Evolutionary conservation across 2,113 vertebrate species (phyloP).

Genomic region (Excalfactoria chinensis): DNA sequence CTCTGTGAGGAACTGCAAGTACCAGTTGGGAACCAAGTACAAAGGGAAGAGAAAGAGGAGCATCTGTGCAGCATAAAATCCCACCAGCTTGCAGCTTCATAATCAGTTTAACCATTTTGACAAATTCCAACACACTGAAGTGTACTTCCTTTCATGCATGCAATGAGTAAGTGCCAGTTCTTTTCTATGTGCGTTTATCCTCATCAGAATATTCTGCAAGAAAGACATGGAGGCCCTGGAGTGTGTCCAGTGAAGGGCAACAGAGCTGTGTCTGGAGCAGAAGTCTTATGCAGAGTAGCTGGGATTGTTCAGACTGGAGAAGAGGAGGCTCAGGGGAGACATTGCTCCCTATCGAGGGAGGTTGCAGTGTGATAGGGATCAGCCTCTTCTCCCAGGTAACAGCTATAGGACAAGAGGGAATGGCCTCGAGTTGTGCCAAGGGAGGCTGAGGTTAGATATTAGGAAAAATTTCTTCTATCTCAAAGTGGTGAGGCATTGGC

Average conservation of each 20-base stretch:
- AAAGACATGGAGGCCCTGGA: neutral
- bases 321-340: neutral
- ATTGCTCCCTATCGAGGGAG: neutral
- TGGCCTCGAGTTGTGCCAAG: neutral
- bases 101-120: neutral
- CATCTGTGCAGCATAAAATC: slow-evolving; percentile 50
- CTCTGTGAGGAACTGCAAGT: slow-evolving; percentile 49
- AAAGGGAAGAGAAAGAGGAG: slow-evolving; percentile 44
- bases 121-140: neutral
- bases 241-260: neutral
- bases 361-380: no score
- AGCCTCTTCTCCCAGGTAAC: neutral
- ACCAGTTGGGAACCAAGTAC: slow-evolving; percentile 57
- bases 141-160: neutral
- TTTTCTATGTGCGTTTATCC: neutral
- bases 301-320: neutral
- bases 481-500: no score
- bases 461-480: no score
- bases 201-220: neutral
- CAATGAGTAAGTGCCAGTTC: neutral
- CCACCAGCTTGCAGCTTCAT: neutral
- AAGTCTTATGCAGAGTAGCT: neutral
- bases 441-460: no score
- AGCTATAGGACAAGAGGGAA: neutral
- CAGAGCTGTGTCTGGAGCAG: neutral